These are phyloP conservation scores for Amphilophus citrinellus DNA, from an alignment of 2,113 vertebrate species.

Conservation along the genomic window DNA sequence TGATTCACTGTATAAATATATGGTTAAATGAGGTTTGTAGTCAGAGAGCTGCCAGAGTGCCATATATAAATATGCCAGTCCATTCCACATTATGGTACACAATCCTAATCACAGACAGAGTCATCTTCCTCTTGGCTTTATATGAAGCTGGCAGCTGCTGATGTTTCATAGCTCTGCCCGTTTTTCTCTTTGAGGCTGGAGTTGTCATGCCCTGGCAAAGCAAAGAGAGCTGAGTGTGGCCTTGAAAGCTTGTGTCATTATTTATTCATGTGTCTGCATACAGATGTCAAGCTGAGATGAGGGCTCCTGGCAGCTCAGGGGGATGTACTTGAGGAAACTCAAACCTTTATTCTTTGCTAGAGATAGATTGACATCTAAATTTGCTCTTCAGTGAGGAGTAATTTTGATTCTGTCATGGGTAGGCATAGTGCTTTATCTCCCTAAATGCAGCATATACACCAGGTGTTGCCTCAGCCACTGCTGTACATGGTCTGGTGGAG, in stretches of 20 bases:
- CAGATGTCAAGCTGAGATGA: slow-evolving; percentile 68
- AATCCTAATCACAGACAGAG: slow-evolving; percentile 24
- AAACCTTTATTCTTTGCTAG: slow-evolving; percentile 20
- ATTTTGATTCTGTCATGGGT: slow-evolving; percentile 42
- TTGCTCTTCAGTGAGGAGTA: slow-evolving; percentile 25
- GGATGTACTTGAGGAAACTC: slow-evolving; percentile 53
- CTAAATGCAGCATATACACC: background rate
- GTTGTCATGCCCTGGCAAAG: slow-evolving; percentile 46
- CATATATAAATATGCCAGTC: background rate
- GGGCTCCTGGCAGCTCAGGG: slow-evolving; percentile 35
- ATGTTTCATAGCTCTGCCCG: slow-evolving; percentile 23
- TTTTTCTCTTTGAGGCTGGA: slow-evolving; percentile 30
- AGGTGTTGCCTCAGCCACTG: slow-evolving; percentile 11
- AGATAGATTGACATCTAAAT: slow-evolving; percentile 43
- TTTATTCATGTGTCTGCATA: slow-evolving; percentile 76
- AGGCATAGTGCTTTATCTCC: slow-evolving; percentile 34
- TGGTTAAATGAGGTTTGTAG: background rate
- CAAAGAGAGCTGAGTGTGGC: slow-evolving; percentile 45
- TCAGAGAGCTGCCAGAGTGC: background rate
- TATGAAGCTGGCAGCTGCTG: slow-evolving; percentile 15
- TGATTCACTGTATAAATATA: background rate
- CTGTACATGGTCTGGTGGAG: slow-evolving; percentile 15
- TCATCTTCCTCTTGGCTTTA: slow-evolving; percentile 18
- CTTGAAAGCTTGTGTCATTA: slow-evolving; percentile 69
- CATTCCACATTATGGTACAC: background rate